Base-by-base conservation (phyloP, 2,113 vertebrate genomes). In the Conger conger region DNA sequence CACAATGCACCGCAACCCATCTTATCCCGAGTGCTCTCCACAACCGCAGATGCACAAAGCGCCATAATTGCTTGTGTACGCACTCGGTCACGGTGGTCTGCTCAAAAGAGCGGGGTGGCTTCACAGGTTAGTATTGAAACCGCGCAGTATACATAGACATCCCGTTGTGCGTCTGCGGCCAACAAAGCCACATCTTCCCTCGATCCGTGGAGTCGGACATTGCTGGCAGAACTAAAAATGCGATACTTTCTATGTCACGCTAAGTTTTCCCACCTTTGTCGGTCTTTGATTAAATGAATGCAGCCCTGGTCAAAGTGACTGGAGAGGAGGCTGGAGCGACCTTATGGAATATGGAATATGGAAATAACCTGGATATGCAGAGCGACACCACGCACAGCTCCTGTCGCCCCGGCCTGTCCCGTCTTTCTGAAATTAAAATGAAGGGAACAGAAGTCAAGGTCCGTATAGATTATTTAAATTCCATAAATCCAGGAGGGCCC, bases 401-500 rank as follows among this genome's bases (percentile, higher is more conserved):
- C 20, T 76, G 9, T 35, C 20, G 36, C 50, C 57, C 18, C 36
- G 36, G 42, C 40, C 5, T 8, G 23, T 53, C 45, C 83, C 63
- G 76, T 37, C 37, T 53, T 27, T 79, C 76, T 60, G 77, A 84
- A 84, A 79, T 84, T 80, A 84, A 50, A 84, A 80, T 63, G 73
- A 84, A n/a, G 78, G 57, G 83, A 84, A 40, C 76, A 54, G 36
- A 54, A 79, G 45, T 73, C 68, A 54, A 53, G 83, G 83, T 63
- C 53, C 79, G 57, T 80, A 84, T 84, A 84, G 83, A 84, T 89
- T 86, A 85, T 90, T 90, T 91, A 91, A 91, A 88, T 89, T 89
- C 87, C 87, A 88, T 89, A 90, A 84, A 88, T 91, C 86, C 79
- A 81, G 68, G 86, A 89, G 86, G 87, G n/a, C 83, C 86, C n/a